Base-by-base conservation (phyloP, 2,797 vertebrate species). In the Clarias fuscus region DNA sequence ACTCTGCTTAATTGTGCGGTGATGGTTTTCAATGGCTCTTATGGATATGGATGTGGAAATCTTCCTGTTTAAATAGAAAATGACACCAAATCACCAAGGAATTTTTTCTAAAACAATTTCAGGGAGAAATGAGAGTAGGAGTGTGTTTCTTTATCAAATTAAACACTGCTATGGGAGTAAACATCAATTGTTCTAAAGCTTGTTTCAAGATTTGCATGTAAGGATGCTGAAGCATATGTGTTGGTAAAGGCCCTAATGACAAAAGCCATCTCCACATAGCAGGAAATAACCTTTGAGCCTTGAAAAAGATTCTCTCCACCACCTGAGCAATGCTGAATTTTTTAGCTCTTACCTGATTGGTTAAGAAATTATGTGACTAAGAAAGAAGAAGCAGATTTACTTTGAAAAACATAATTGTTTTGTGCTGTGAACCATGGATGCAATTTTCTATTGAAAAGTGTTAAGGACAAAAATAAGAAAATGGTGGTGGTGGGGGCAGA, bases 111-210 rank as follows among this genome's bases (percentile, higher is more conserved):
- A 71, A 72, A 83, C 20, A 58, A 30, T 65, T 15, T 20, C 40
- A 76, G 48, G 53, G 17, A 78, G 18, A 59, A 30, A 22, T 58
- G 3, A 43, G 22, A 75, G 24, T 43, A 48, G 40, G 43, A n/a
- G 72, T 75, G 24, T 75, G 15, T 56, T 27, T 76, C 27, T 37
- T 20, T 78, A 6, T 64, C 58, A 79, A 62, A 14, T 4, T 11
- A 65, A 43, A 11, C 33, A 64, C 10, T 65, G 24, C 43, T 62
- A 17, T 43, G 58, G 24, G 27, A 67, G 89, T 72, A 88, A 86
- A 88, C 72, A 78, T 83, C 86, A 86, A 88, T 91, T 91, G 86
- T 89, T 87, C 85, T 88, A 86, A 86, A 87, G 87, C 84, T 86
- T 76, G 76, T 84, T 82, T 86, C 85, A 70, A 64, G 62, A 53